Base-by-base conservation (phyloP, 2,113 vertebrate species). In the Nestor notabilis region DNA sequence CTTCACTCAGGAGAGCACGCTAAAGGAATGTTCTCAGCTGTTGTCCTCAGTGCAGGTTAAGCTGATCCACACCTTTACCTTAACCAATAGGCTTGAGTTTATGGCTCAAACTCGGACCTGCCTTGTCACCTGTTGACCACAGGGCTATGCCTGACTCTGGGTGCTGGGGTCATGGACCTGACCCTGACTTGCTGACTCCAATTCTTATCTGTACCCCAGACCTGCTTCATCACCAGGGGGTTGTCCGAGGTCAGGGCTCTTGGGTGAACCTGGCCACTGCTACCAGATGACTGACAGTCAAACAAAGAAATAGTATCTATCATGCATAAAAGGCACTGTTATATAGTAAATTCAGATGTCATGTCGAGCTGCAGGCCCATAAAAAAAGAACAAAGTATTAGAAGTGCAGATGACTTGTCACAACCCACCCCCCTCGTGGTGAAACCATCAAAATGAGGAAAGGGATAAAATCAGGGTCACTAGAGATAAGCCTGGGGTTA, bases 11-110 rank as follows among this genome's bases (percentile, higher is more conserved):
- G 13, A 70, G 11, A 14, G 13, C 25, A 9, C 0, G 0, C 33
- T 27, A 1, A 63, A 28, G 23, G 9, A 28, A 49, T 0, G 0
- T 6, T 69, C 68, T 78, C 2, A 2, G 9, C 15, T 0, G 0
- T 7, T 58, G 19, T 69, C 33, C 52, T 56, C 31, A 11, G n/a
- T 2, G 8, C 41, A 41, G 39, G 13, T 60, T 60, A 50, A 82
- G 18, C 53, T 58, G n/a, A 72, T 12, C 29, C 23, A n/a, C 53
- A 69, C 9, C 27, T 84, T 47, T 19, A 28, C 19, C 47, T 29
- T 61, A 43, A 39, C 24, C 13, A 14, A 6, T 10, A 43, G 13
- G 13, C 11, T 19, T 68, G 61, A 11, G 24, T 65, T 56, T 18
- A 11, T 0, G 0, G n/a, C 28, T 88, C 28, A 23, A 5, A 20